Evolutionary conservation across 2,888 invertebrate species (phyloP).

Genomic region (Unio delphinus): DNA sequence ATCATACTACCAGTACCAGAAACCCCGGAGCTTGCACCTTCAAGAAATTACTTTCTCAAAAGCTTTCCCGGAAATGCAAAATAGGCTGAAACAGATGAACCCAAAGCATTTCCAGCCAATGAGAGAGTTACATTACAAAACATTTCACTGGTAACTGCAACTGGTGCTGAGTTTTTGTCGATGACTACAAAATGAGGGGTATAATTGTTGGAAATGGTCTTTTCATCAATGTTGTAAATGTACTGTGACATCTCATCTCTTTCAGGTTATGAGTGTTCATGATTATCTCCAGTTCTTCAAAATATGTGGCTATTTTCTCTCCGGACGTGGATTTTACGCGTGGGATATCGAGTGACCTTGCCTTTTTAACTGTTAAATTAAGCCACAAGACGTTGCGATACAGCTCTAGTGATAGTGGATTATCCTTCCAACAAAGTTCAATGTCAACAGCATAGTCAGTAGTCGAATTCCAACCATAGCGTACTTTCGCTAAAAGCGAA

Average conservation of each 20-base stretch:
- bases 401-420: constrained; percentile 6
- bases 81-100: constrained; percentile 12
- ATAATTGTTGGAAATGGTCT: constrained; percentile 17
- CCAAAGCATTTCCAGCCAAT: constrained; percentile 15
- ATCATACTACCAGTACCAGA: constrained; percentile 10
- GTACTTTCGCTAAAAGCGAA: constrained; percentile 11
- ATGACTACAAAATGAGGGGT: constrained; percentile 19
- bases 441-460: constrained; percentile 14
- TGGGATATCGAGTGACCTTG: constrained; percentile 12
- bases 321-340: constrained; percentile 13
- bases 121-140: constrained; percentile 12
- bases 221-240: constrained; percentile 27
- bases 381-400: constrained; percentile 12
- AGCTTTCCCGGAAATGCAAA: constrained; percentile 17
- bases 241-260: constrained; percentile 17
- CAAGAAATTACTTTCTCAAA: constrained; percentile 10
- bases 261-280: constrained; percentile 16
- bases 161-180: constrained; percentile 7
- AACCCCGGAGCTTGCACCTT: constrained; percentile 19
- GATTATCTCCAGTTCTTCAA: constrained; percentile 15
- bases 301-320: constrained; percentile 13
- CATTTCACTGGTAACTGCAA: constrained; percentile 17
- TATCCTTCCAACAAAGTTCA: neutral
- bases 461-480: constrained; percentile 16
- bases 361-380: constrained; percentile 9